Percentiles rank a stretch among this genome's conserved stretches.
Conservation (phyloP, 2,113 vertebrate species). For the Tapirus terrestris region DNA sequence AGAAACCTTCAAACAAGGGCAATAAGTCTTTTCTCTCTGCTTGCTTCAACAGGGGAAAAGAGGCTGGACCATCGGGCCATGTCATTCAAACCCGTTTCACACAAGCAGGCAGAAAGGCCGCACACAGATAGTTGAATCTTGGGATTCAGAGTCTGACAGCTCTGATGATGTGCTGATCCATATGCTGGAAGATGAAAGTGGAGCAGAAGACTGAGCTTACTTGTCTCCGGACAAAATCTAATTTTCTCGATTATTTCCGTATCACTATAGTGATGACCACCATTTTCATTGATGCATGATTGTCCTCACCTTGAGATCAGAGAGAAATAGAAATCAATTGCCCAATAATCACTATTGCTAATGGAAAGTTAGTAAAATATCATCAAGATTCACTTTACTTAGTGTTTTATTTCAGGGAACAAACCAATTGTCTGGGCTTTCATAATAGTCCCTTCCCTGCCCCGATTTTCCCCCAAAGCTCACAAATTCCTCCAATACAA, state of each 20-base stretch:
- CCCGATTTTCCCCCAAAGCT: background rate
- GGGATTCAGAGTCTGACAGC: background rate
- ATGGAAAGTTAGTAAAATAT: background rate
- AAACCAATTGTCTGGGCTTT: slow-evolving; percentile 4
- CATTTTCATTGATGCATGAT: slow-evolving; percentile 4
- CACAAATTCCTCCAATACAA: background rate
- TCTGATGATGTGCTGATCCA: background rate
- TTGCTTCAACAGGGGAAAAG: slow-evolving; percentile 59
- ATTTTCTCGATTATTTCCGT: background rate
- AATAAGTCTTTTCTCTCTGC: slow-evolving; percentile 48
- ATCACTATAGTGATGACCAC: background rate
- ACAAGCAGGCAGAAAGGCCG: background rate
- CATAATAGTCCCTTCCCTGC: background rate
- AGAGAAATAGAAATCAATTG: slow-evolving; percentile 17
- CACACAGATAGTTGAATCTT: background rate
- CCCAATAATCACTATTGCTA: background rate
- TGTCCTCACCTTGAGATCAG: background rate
- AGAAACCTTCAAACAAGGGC: slow-evolving; percentile 17
- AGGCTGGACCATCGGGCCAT: background rate
- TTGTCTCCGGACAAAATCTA: background rate
- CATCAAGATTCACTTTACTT: background rate
- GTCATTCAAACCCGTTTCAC: background rate
- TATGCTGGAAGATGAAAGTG: background rate
- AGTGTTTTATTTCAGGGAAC: slow-evolving; percentile 44
- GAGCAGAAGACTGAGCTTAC: slow-evolving; percentile 12